Evolutionary conservation across 2,113 vertebrate species (phyloP), one percentile per base, ranked within the genome.

Genomic region (Xenus cinereus): DNA sequence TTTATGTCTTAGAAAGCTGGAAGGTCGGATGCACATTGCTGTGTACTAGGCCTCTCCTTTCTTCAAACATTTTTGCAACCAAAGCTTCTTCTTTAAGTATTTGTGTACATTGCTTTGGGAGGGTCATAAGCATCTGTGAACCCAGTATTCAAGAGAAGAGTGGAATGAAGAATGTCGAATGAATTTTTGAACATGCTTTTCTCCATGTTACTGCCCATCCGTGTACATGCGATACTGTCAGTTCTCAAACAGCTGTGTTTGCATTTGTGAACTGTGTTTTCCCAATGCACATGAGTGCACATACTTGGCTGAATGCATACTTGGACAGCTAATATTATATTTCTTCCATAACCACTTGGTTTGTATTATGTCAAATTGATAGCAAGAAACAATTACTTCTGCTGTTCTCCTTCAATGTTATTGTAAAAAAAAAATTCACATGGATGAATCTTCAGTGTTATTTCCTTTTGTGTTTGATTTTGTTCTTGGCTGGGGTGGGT

Each of bases 381-480:
- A 89, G 20, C 48, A 62, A 67, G 68, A 80, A 89, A 64, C 62
- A 91, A 54, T 64, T 95, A 57, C n/a, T 90, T 87, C 54, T 90
- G 23, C 24, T 43, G 11, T 64, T 87, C 51, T 35, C 22, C 27
- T 93, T 93, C 50, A 35, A 7, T 83, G 30, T 76, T 66, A 64
- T 28, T 72, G 28, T 18, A 27, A 35, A 85, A 90, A 75, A 62
- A 86, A 87, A 84, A 74, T 83, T 94, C 69, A 87, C 23, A 13
- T 37, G 62, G 64, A 69, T 77, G 48, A n/a, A 64, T 82, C 27
- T 78, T 86, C n/a, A 30, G 27, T 23, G 30, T 51, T 85, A 72
- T 50, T 94, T 59, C 14, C 24, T 93, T 85, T 54, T 83, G 69
- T 84, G 48, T 93, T 93, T 96, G 64, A 74, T 93, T 97, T 96